Base-by-base conservation (phyloP, 2,797 vertebrate species). In the Gymnoscopelus microlampas region DNA sequence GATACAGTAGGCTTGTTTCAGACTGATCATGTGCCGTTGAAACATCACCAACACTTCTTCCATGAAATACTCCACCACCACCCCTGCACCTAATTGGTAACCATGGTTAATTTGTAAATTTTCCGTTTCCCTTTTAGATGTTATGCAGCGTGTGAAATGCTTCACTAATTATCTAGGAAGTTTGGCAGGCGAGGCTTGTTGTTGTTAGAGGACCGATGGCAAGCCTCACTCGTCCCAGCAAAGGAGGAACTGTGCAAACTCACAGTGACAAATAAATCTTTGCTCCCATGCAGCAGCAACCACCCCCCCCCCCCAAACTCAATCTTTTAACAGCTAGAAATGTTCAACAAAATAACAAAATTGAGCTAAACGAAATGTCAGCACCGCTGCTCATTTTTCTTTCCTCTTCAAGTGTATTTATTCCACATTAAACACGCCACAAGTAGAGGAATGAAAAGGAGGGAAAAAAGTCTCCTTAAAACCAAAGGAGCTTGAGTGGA, bases 151-250 rank as follows among this genome's bases (percentile, higher is more conserved):
- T 91, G 93, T 93, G 89, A 94, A 92, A 91, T 82, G 73, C 79
- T 84, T 84, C 44, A 44, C 91, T 93, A 94, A 94, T 94, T 93
- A 93, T 90, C 85, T 83, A 76, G 87, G 87, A 90, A 76, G 90
- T 85, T 94, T 92, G 89, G 90, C 89, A 87, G 86, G 87, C 81
- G 61, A 73, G 79, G 69, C 70, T 70, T 89, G 87, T 91, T 93
- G 91, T 91, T 93, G 89, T 90, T 89, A 90, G 81, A 77, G 83
- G 71, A 70, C 84, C 58, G 77, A 89, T 91, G 91, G 91, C 86
- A 78, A 93, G 83, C 72, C 79, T 93, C 91, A 87, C 85, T 90
- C 90, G 63, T 89, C 88, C 78, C 61, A 4, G 80, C 67, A 49
- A 77, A 86, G 68, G 67, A 78, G 80, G 80, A 84, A 75, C 87